Base-by-base conservation (phyloP, 2,797 vertebrate genomes). In the Phalanger gymnotis region DNA sequence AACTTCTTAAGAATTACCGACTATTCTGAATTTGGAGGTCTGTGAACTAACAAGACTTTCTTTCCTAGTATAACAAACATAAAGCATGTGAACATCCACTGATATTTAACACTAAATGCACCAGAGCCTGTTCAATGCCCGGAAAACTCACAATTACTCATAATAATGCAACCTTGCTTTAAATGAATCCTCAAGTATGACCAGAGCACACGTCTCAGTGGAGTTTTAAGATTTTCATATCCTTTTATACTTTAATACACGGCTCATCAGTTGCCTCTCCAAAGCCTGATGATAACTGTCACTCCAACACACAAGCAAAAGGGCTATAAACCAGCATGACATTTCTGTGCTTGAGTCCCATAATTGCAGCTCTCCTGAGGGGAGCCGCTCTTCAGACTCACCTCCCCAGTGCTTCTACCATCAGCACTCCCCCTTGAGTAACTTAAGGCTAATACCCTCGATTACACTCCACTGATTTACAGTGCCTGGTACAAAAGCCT, bases 381-480 rank as follows among this genome's bases (percentile, higher is more conserved):
- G 94, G 94, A 93, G 92, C 90, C 94, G 90, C 92, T 96, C 93
- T 94, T 95, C 92, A 97, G 95, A 51, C 73, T 96, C 91, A 97
- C 96, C 96, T 97, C 93, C 94, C 91, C 91, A 61, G 93, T 30
- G 31, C 93, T 95, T 94, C 96, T 56, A 91, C 90, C 93, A 93
- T 95, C 93, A 94, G n/a, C 90, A 92, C 34, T 91, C 34, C 93
- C 92, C 96, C 73, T 92, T 90, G 97, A 97, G 95, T 89, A 97
- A 96, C 91, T 58, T 57, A 95, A 95, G 90, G 91, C 96, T 97
- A 96, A 96, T 3, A 92, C 96, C 96, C 96, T 98, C 81, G 2
- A 97, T 96, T 97, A 96, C 96, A 94, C 93, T 95, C 94, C 92
- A 90, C 95, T 96, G 97, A 98, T 97, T 97, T 97, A 97, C 52